Evolutionary conservation across 92 coral and sea anemone species (phyloP).

Genomic region (Isaurus tuberculatus): DNA sequence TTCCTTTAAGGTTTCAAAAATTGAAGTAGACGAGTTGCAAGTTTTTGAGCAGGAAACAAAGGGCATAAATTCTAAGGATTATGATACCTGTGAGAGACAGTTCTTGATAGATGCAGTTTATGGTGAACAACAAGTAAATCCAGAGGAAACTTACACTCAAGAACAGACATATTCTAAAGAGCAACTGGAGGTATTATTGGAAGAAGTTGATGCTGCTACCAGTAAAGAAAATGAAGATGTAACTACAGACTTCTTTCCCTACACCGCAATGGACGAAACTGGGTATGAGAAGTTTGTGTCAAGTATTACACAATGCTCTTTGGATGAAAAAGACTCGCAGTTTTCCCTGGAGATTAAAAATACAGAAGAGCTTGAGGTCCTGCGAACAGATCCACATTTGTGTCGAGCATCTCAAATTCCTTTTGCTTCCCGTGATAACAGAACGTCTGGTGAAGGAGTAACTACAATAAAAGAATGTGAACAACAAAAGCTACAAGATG

Average conservation of each 20-base stretch:
- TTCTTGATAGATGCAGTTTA: neutral
- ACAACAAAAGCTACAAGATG: neutral
- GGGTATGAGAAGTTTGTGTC: conserved; percentile 1
- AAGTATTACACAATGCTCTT: conserved; percentile 4
- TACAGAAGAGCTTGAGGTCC: conserved; percentile 21
- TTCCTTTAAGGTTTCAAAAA: neutral
- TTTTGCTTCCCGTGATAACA: neutral
- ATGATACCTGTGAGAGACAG: neutral
- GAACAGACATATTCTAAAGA: neutral
- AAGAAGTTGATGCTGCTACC: conserved; percentile 10
- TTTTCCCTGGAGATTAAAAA: neutral
- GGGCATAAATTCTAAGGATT: neutral
- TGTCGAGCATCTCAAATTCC: neutral
- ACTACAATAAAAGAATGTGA: neutral
- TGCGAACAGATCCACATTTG: neutral
- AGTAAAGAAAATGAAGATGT: neutral
- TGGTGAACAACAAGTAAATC: neutral
- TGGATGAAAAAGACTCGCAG: neutral
- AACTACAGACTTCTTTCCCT: neutral
- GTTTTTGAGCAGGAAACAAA: neutral
- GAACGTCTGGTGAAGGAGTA: neutral
- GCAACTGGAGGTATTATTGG: conserved; percentile 6
- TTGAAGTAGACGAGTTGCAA: too few species aligned
- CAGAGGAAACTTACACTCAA: neutral
- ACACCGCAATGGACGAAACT: neutral